Evolutionary conservation across 2,888 invertebrate species (phyloP).

Genomic region (Zelleria hepariella): DNA sequence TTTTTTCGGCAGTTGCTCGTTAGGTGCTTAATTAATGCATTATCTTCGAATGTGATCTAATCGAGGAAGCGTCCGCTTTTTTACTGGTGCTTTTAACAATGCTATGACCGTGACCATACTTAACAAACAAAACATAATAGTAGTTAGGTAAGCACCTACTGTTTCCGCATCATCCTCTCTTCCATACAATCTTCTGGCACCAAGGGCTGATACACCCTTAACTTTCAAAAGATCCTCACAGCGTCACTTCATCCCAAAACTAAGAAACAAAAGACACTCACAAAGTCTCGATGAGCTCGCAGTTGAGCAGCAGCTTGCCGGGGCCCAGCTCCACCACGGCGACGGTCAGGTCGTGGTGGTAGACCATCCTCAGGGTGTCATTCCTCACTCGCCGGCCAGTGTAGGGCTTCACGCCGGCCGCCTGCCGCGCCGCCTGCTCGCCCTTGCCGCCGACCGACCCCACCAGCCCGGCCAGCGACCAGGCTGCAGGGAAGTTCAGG

Average conservation of each 20-base stretch:
- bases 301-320: conserved; percentile 79
- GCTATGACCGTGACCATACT: neutral
- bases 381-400: conserved; percentile 76
- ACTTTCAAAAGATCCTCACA: neutral
- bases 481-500: conserved; percentile 59
- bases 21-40: neutral
- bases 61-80: neutral
- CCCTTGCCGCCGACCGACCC: conserved; percentile 49
- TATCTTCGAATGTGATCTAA: neutral
- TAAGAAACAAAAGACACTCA: conserved; percentile 72
- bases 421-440: conserved; percentile 37
- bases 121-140: neutral
- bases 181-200: too few species aligned
- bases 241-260: neutral
- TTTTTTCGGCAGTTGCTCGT: neutral
- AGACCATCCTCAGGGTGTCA: conserved; percentile 81
- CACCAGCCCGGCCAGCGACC: conserved; percentile 60
- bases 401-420: conserved; percentile 68
- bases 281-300: conserved; percentile 90
- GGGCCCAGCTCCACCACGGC: conserved; percentile 85
- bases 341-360: conserved; percentile 85
- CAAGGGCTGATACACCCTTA: neutral
- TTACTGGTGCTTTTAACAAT: neutral
- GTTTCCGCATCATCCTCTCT: too few species aligned
- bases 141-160: neutral